Conservation (phyloP, 2,888 invertebrate species). For the Microplitis deprimator region DNA sequence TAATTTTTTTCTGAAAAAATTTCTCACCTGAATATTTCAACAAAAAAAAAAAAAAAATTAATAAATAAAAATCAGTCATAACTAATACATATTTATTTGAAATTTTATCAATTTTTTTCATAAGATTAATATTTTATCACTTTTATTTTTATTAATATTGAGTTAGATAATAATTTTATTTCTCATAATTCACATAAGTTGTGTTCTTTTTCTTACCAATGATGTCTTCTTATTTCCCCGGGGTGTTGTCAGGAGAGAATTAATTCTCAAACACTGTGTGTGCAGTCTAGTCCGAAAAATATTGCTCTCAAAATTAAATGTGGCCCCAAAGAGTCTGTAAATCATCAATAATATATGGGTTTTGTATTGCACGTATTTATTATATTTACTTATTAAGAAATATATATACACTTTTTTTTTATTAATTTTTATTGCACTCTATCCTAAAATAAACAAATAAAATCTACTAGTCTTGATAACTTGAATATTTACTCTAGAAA, state of each 20-base stretch:
- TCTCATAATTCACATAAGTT: constrained; percentile 32
- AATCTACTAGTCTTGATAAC: too few relatives aligned
- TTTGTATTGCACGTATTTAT: not conserved
- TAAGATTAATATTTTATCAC: not conserved
- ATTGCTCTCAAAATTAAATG: constrained; percentile 1
- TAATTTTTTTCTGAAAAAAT: too few relatives aligned
- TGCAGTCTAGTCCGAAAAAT: constrained; percentile 14
- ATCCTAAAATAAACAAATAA: too few relatives aligned
- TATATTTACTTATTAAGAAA: too few relatives aligned
- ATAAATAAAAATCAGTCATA: not conserved
- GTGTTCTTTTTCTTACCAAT: constrained; percentile 55
- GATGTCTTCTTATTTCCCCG: constrained; percentile 65
- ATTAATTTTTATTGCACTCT: too few relatives aligned
- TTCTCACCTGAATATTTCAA: too few relatives aligned
- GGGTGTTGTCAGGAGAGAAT: constrained; percentile 55
- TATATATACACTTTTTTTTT: too few relatives aligned
- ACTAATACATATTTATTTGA: not conserved
- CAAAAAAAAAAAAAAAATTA: not conserved
- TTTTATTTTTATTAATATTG: not conserved
- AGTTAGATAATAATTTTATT: not conserved
- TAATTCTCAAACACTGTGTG: constrained; percentile 28
- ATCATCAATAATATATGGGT: not conserved
- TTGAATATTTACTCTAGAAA: too few relatives aligned
- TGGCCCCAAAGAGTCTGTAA: not conserved
- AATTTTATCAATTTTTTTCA: not conserved